Percentiles rank a stretch among this genome's conserved stretches.
Evolutionary conservation across 2,797 vertebrate species (phyloP).

Genomic region (Ctenopoma kingsleyae): DNA sequence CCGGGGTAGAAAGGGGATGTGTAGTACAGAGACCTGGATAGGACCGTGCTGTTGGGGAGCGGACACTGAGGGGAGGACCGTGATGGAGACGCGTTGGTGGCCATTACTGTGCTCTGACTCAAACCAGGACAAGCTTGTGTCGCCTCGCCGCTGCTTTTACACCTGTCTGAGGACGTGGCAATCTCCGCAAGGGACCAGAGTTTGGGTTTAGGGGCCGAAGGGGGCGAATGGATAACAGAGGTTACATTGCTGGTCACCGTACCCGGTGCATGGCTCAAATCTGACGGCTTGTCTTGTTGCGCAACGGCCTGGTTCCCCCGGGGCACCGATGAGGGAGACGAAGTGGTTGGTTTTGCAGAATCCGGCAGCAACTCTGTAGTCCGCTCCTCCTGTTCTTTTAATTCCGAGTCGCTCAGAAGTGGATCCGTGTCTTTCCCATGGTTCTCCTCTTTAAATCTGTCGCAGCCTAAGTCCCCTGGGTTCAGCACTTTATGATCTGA

Average conservation of each 20-base stretch:
- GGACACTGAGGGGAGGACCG: slow-evolving; percentile 87
- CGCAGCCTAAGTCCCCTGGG: slow-evolving; percentile 84
- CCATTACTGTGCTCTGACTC: slow-evolving; percentile 82
- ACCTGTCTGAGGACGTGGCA: slow-evolving; percentile 96
- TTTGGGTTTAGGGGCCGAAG: slow-evolving; percentile 93
- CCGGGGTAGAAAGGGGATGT: slow-evolving; percentile 96
- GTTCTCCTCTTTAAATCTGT: slow-evolving; percentile 87
- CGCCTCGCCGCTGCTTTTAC: slow-evolving; percentile 86
- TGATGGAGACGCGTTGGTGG: slow-evolving; percentile 83
- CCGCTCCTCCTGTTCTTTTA: slow-evolving; percentile 91
- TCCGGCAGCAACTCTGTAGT: slow-evolving; percentile 82
- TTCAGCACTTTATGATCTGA: slow-evolving; percentile 86
- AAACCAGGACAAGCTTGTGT: slow-evolving; percentile 70
- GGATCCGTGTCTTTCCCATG: slow-evolving; percentile 85
- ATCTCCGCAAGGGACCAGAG: slow-evolving; percentile 98
- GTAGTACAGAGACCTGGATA: slow-evolving; percentile 96
- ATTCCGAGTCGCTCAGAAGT: slow-evolving; percentile 92
- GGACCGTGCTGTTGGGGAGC: slow-evolving; percentile 92
- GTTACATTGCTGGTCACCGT: slow-evolving; percentile 85
- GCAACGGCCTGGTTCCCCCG: slow-evolving; percentile 78
- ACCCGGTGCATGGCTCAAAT: slow-evolving; percentile 77
- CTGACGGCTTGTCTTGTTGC: slow-evolving; percentile 83
- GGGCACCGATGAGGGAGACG: slow-evolving; percentile 83
- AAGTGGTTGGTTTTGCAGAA: slow-evolving; percentile 84
- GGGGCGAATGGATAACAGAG: slow-evolving; percentile 94